Conservation (phyloP, 1,140 invertebrate species). For the Drusus annulatus region DNA sequence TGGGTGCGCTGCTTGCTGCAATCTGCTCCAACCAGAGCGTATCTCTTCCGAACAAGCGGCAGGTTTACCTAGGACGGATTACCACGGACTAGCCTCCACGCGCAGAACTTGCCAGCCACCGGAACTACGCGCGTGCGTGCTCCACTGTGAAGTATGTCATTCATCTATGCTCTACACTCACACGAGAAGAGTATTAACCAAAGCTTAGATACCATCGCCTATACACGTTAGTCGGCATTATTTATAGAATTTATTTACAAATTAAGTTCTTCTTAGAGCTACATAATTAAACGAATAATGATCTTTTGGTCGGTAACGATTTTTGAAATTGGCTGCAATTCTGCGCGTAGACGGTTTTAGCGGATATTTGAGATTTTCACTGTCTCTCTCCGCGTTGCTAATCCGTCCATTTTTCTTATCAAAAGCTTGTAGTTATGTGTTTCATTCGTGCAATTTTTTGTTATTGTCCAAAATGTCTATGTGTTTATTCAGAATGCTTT, state of each 20-base stretch:
- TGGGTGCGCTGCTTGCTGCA: constrained; percentile 41
- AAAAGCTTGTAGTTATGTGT: constrained; percentile 59
- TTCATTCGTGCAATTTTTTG: constrained; percentile 57
- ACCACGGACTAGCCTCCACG: constrained; percentile 25
- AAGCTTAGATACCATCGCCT: neutral
- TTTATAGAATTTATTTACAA: neutral
- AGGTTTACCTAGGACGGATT: constrained; percentile 38
- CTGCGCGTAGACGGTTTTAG: constrained; percentile 4
- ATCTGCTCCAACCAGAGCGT: constrained; percentile 12
- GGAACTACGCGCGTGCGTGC: neutral
- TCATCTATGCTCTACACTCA: neutral
- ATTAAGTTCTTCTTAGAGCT: too few species aligned
- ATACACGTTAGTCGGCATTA: neutral
- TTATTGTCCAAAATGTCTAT: constrained; percentile 56
- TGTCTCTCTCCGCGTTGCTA: constrained; percentile 39
- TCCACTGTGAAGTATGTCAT: neutral
- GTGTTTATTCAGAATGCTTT: constrained; percentile 51
- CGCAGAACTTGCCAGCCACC: constrained; percentile 10
- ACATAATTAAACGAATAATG: too few species aligned
- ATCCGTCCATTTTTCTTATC: constrained; percentile 53
- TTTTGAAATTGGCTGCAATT: neutral
- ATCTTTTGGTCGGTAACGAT: too few species aligned
- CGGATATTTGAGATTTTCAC: constrained; percentile 1
- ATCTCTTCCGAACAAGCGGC: constrained; percentile 33
- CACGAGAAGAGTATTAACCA: neutral